These are phyloP conservation scores for Tuta absoluta DNA, from an alignment of 2,888 invertebrate genomes.

Conservation along the genomic window DNA sequence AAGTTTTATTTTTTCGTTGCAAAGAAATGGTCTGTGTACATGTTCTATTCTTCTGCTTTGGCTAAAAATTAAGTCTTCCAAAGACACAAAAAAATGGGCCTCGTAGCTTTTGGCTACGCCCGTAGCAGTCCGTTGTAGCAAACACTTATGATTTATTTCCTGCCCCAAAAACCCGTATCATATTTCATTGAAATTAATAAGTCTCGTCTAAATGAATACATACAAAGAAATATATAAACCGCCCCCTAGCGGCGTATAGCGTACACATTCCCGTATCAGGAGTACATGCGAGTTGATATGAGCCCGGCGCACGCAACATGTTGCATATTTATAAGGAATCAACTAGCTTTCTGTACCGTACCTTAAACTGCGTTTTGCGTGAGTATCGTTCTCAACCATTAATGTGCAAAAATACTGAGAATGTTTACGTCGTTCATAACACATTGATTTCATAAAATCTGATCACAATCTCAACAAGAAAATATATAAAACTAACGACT, in stretches of 20 bases:
- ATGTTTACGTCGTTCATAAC: too few species aligned
- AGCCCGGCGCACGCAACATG: slow-evolving; percentile 50
- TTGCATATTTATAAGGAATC: slow-evolving; percentile 51
- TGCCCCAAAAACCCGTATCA: background rate
- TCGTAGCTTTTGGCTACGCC: background rate
- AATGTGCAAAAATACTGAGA: too few species aligned
- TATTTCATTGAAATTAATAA: background rate
- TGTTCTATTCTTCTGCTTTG: too few species aligned
- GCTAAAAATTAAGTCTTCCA: too few species aligned
- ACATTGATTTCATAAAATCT: too few species aligned
- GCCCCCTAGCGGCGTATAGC: background rate
- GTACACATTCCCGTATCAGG: slow-evolving; percentile 38
- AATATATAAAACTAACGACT: too few species aligned
- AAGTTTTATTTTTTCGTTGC: too few species aligned
- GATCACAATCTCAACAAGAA: too few species aligned
- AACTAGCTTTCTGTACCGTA: background rate
- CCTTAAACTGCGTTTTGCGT: background rate
- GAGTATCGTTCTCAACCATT: too few species aligned
- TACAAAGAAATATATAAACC: slow-evolving; percentile 1
- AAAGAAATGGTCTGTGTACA: too few species aligned
- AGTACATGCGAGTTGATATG: slow-evolving; percentile 38
- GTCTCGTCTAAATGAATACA: background rate
- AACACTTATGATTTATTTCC: background rate
- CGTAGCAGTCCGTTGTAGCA: background rate
- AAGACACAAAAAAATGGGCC: too few species aligned